A percentile compares a stretch with the other conserved stretches of the same genome.
Evolutionary conservation across 2,888 invertebrate species (phyloP).

Genomic region (Nemapogon koenigi): DNA sequence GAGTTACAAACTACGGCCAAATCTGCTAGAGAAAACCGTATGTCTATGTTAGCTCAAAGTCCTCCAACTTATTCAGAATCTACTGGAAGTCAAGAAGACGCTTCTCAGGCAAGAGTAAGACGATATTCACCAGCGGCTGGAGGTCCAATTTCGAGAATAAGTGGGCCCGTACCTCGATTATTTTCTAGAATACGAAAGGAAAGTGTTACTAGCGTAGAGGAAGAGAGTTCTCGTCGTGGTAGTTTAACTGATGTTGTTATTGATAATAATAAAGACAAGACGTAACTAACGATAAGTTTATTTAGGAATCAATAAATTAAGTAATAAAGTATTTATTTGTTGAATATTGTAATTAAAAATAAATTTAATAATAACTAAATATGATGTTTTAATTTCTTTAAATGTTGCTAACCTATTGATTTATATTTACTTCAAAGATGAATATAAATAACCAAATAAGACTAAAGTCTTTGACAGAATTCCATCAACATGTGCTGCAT

Average conservation of each 20-base stretch:
- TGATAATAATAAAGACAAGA: constrained; percentile 55
- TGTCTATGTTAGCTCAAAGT: constrained; percentile 42
- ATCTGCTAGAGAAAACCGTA: constrained; percentile 48
- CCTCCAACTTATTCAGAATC: constrained; percentile 53
- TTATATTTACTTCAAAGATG: too few species aligned
- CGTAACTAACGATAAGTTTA: constrained; percentile 26
- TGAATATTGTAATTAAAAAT: too few species aligned
- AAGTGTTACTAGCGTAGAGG: constrained; percentile 28
- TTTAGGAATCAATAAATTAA: neutral
- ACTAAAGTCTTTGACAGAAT: too few species aligned
- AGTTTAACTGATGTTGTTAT: constrained; percentile 58
- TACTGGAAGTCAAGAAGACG: constrained; percentile 25
- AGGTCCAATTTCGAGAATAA: constrained; percentile 29
- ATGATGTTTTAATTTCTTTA: too few species aligned
- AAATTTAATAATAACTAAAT: too few species aligned
- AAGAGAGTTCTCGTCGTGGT: constrained; percentile 41
- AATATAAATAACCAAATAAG: too few species aligned
- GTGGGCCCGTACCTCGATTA: constrained; percentile 49
- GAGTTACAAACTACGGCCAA: constrained; percentile 49
- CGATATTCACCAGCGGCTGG: constrained; percentile 50
- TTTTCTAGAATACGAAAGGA: constrained; percentile 50
- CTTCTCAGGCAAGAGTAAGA: constrained; percentile 34
- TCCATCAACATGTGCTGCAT: too few species aligned
- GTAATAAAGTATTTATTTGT: constrained; percentile 5
- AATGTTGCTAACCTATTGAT: too few species aligned